These are phyloP conservation scores for Pristionchus fissidentatus DNA, from an alignment of 2,888 invertebrate species.

Conservation along the genomic window DNA sequence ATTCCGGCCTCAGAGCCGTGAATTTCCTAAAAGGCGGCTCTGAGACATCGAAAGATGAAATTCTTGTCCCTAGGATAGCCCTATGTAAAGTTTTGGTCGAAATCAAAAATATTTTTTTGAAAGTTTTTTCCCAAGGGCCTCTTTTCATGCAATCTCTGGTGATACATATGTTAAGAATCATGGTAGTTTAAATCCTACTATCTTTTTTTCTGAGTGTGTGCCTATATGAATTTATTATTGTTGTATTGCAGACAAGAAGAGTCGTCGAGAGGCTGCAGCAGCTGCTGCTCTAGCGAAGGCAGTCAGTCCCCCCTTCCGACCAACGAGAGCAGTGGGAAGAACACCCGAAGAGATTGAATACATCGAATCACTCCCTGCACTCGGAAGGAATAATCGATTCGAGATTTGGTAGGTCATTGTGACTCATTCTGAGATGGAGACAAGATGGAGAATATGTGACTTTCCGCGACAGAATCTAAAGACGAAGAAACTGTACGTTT, in stretches of 20 bases:
- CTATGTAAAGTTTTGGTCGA: no score
- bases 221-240: not conserved
- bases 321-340: not conserved
- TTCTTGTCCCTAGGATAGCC: no score
- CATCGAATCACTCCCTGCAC: not conserved
- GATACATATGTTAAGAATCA: no score
- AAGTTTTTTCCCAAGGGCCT: no score
- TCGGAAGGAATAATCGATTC: constrained; percentile 24
- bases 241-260: constrained; percentile 12
- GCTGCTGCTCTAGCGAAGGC: not conserved
- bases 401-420: not conserved
- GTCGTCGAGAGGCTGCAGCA: not conserved
- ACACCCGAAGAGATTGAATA: constrained; percentile 22
- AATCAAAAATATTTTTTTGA: no score
- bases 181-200: no score
- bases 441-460: not conserved
- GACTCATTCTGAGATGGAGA: not conserved
- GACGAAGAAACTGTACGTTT: not conserved
- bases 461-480: not conserved
- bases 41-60: no score
- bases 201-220: no score
- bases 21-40: no score
- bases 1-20: no score
- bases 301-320: not conserved
- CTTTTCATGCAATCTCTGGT: no score